Evolutionary conservation across 2,113 vertebrate genomes (phyloP).

Genomic region (Octodon degus): DNA sequence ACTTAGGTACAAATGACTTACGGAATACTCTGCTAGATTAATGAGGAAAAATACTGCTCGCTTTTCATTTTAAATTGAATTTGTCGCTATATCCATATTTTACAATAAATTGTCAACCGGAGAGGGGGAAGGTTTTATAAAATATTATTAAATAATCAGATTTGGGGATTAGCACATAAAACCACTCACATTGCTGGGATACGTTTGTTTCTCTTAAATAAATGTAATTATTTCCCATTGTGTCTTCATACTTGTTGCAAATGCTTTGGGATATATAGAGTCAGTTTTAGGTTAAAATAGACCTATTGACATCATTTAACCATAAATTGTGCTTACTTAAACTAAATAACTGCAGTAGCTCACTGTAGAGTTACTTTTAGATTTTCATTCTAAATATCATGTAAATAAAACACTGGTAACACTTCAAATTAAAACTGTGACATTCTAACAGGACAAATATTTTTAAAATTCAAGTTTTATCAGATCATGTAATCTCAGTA

Average conservation of each 20-base stretch:
- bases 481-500: not conserved
- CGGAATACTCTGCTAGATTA: not conserved
- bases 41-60: not conserved
- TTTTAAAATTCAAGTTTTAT: conserved; percentile 33
- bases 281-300: conserved; percentile 32
- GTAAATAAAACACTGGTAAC: not conserved
- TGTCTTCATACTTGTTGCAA: not conserved
- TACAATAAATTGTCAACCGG: conserved; percentile 29
- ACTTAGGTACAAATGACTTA: conserved; percentile 20
- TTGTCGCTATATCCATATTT: conserved; percentile 43
- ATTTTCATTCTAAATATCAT: not conserved
- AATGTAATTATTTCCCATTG: not conserved
- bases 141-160: conserved; percentile 31
- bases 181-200: conserved; percentile 20
- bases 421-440: conserved; percentile 34
- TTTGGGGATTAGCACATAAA: not conserved
- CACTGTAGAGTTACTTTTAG: conserved; percentile 12
- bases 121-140: not conserved
- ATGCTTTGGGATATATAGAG: not conserved
- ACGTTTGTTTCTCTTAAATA: not conserved
- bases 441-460: not conserved
- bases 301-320: conserved; percentile 21
- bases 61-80: conserved; percentile 4
- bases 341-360: not conserved
- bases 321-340: conserved; percentile 46